Conservation (phyloP, 2,888 invertebrate species). For the Tuta absoluta region DNA sequence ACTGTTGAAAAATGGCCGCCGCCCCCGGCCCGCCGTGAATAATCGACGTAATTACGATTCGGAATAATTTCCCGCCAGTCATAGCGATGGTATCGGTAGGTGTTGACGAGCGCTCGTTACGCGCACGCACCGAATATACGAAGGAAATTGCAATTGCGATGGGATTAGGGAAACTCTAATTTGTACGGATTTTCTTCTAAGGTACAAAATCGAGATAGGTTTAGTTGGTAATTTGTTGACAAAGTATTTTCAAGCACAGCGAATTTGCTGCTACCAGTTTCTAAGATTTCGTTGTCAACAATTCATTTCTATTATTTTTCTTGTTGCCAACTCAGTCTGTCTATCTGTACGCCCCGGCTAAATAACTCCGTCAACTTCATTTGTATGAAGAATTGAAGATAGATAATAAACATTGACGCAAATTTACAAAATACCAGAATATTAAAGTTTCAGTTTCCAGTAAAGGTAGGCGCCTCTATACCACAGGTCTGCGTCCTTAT, state of each 20-base stretch:
- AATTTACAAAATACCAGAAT: no score
- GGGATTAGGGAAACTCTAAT: conserved; percentile 11
- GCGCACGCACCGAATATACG: conserved; percentile 64
- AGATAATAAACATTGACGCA: no score
- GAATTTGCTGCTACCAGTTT: no score
- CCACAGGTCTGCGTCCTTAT: no score
- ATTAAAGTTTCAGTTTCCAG: no score
- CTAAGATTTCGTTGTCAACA: no score
- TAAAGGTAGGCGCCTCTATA: no score
- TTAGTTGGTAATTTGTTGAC: background rate
- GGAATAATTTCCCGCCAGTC: conserved; percentile 82
- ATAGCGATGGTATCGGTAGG: conserved; percentile 81
- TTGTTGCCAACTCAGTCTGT: no score
- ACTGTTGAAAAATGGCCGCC: conserved; percentile 81
- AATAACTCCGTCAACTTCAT: no score
- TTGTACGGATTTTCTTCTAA: background rate
- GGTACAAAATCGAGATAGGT: background rate
- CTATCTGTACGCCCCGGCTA: no score
- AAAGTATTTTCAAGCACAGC: background rate
- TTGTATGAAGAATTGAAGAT: no score
- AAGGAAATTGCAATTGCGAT: conserved; percentile 67
- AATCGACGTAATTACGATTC: conserved; percentile 81
- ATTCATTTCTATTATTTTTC: no score
- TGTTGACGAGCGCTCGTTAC: conserved; percentile 80
- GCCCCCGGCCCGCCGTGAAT: conserved; percentile 82